These are phyloP conservation scores for Tenthredo scrophulariae DNA, from an alignment of 2,888 invertebrate genomes.

Conservation along the genomic window DNA sequence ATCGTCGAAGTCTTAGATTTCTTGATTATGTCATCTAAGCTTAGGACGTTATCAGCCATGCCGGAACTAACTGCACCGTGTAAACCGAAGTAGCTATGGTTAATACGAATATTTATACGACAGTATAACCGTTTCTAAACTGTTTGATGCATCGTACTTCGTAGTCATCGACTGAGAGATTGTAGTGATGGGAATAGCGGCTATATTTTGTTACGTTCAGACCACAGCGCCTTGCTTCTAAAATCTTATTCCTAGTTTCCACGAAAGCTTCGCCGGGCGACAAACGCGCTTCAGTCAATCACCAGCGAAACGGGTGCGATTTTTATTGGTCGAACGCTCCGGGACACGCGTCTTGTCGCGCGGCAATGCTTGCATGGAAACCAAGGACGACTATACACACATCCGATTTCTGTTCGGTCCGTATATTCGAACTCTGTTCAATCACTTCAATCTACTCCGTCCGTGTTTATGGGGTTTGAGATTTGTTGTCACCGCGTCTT, in stretches of 20 bases:
- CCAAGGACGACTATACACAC: background rate
- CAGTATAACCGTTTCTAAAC: slow-evolving; percentile 25
- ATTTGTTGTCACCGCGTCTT: slow-evolving; percentile 46
- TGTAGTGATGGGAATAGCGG: background rate
- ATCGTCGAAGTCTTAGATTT: slow-evolving; percentile 72
- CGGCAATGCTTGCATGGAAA: background rate
- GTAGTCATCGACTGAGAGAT: background rate
- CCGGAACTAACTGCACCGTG: background rate
- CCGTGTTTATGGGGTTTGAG: background rate
- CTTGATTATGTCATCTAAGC: slow-evolving; percentile 78
- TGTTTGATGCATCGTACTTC: slow-evolving; percentile 41
- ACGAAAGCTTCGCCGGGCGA: no score
- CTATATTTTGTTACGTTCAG: background rate
- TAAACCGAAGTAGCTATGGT: background rate
- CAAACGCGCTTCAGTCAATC: no score
- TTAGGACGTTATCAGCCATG: slow-evolving; percentile 73
- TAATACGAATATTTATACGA: slow-evolving; percentile 32
- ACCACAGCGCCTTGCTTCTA: background rate
- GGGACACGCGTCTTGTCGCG: no score
- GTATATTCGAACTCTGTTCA: background rate
- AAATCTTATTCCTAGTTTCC: background rate
- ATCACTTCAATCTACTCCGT: background rate
- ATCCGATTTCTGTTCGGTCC: background rate
- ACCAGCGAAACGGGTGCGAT: no score
- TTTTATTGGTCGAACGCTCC: no score